A percentile compares a stretch with the other conserved stretches of the same genome.
Evolutionary conservation across 35 echinoderm and acorn worm genomes (phyloP).

Genomic region (Eucidaris tribuloides): DNA sequence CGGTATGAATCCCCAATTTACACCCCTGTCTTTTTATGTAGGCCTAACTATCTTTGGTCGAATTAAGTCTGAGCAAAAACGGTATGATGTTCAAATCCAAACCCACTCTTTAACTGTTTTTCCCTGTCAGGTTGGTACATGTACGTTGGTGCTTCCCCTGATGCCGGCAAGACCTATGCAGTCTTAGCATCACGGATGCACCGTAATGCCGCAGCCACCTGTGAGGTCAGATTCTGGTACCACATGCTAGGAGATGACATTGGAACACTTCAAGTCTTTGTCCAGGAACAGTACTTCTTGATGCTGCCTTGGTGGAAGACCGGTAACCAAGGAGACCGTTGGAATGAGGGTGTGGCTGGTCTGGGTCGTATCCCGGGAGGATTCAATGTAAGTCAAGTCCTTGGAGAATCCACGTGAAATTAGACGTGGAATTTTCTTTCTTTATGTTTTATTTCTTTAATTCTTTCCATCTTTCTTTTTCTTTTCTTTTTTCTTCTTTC

Average conservation of each 20-base stretch:
- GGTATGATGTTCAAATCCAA: too few relatives aligned
- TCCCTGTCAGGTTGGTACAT: slow-evolving; percentile 56
- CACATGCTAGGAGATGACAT: slow-evolving; percentile 65
- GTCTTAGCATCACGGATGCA: slow-evolving; percentile 19
- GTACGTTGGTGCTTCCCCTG: slow-evolving; percentile 44
- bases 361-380: slow-evolving; percentile 51
- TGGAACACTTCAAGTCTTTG: slow-evolving; percentile 40
- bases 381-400: slow-evolving; percentile 38
- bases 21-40: too few relatives aligned
- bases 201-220: slow-evolving; percentile 59
- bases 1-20: too few relatives aligned
- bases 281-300: slow-evolving; percentile 37
- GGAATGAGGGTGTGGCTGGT: slow-evolving; percentile 36
- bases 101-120: neutral
- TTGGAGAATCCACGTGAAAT: too few relatives aligned
- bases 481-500: too few relatives aligned
- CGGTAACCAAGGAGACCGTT: slow-evolving; percentile 57
- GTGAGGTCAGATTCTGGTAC: slow-evolving; percentile 63
- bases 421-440: too few relatives aligned
- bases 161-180: slow-evolving; percentile 35
- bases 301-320: neutral
- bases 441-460: too few relatives aligned
- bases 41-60: too few relatives aligned
- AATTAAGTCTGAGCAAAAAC: too few relatives aligned
- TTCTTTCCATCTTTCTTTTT: too few relatives aligned